These are phyloP conservation scores for Zeugodacus cucurbitae DNA, from an alignment of 1,140 invertebrate genomes.

Conservation along the genomic window DNA sequence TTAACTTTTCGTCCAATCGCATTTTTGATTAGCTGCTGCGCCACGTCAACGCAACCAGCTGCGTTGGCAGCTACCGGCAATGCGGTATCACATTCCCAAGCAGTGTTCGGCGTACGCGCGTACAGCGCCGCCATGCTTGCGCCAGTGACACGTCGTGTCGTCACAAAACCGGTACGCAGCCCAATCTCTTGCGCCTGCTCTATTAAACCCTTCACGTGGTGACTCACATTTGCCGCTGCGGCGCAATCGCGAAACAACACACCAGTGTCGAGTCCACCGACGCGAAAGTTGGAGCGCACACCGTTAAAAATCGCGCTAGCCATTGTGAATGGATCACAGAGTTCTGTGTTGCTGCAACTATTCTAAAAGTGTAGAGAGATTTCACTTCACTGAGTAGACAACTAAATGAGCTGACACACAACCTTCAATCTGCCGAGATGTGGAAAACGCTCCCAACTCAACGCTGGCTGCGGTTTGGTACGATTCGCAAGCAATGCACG, in stretches of 20 bases:
- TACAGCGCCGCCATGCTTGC: slow-evolving; percentile 50
- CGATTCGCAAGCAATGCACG: slow-evolving; percentile 34
- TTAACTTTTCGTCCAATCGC: slow-evolving; percentile 48
- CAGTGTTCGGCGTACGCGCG: slow-evolving; percentile 33
- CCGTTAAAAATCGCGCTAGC: slow-evolving; percentile 50
- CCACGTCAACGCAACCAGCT: slow-evolving; percentile 51
- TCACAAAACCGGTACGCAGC: slow-evolving; percentile 56
- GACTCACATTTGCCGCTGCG: background rate
- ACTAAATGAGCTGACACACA: background rate
- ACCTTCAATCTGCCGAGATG: slow-evolving; percentile 41
- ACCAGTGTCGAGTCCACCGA: slow-evolving; percentile 8
- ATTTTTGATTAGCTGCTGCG: slow-evolving; percentile 50
- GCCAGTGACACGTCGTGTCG: slow-evolving; percentile 52
- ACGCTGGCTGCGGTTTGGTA: background rate
- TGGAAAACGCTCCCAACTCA: slow-evolving; percentile 51
- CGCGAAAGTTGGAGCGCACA: slow-evolving; percentile 42
- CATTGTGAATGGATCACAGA: slow-evolving; percentile 47
- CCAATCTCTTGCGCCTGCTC: slow-evolving; percentile 52
- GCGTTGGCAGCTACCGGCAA: slow-evolving; percentile 44
- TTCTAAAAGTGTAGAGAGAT: slow-evolving; percentile 6
- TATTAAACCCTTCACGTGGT: slow-evolving; percentile 49
- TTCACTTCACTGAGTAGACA: background rate
- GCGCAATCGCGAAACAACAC: slow-evolving; percentile 24
- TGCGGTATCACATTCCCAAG: slow-evolving; percentile 53
- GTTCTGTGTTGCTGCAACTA: slow-evolving; percentile 47